A percentile compares a stretch with the other conserved stretches of the same genome.
Evolutionary conservation across 2,797 vertebrate species (phyloP).

Genomic region (Acipenser transmontanus): DNA sequence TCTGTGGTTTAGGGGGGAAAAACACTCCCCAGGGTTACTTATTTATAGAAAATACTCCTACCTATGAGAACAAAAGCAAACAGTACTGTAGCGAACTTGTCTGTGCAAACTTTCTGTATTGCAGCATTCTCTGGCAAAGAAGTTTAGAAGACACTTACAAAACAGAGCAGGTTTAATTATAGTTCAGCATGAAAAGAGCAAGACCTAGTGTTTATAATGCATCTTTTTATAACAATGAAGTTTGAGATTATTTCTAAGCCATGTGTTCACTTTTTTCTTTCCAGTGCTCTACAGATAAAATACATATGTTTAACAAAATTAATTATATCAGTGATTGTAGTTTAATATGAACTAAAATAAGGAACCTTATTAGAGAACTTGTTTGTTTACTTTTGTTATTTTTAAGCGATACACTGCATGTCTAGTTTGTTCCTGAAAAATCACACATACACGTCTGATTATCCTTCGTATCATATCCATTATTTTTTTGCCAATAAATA

Average conservation of each 20-base stretch:
- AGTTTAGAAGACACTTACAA: too few species aligned
- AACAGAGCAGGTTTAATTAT: too few species aligned
- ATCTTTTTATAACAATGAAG: too few species aligned
- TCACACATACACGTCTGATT: constrained; percentile 35
- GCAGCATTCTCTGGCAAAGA: too few species aligned
- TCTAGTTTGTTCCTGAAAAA: constrained; percentile 46
- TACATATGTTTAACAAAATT: not conserved
- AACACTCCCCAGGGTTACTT: not conserved
- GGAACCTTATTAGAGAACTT: too few species aligned
- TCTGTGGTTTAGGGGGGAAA: not conserved
- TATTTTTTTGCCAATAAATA: constrained; percentile 16
- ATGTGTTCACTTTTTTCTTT: not conserved
- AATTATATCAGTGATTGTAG: not conserved
- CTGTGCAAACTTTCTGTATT: not conserved
- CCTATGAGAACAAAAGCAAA: not conserved
- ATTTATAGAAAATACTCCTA: not conserved
- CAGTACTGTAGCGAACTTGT: not conserved
- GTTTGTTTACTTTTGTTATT: not conserved
- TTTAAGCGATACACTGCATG: not conserved
- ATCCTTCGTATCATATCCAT: constrained; percentile 13
- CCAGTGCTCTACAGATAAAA: not conserved
- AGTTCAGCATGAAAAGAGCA: too few species aligned
- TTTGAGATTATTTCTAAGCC: not conserved
- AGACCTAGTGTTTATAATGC: too few species aligned
- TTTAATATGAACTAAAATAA: not conserved